Conservation (phyloP, 1,140 invertebrate genomes). For the Philaenus spumarius region DNA sequence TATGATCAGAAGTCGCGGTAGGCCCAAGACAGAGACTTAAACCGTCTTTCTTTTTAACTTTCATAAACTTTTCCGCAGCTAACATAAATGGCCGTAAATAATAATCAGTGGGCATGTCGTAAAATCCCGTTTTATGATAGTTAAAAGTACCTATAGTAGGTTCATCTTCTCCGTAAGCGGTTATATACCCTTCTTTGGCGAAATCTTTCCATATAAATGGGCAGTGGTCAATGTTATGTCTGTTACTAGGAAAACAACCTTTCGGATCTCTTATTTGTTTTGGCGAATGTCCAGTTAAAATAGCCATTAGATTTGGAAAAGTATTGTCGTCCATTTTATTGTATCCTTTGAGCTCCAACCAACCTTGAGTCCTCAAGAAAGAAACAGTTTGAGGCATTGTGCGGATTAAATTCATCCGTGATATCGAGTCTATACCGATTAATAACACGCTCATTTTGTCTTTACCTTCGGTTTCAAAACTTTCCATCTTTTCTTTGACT, state of each 20-base stretch:
- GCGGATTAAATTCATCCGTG: constrained; percentile 64
- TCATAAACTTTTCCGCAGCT: constrained; percentile 43
- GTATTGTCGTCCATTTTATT: constrained; percentile 72
- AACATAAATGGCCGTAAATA: constrained; percentile 69
- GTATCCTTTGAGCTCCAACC: constrained; percentile 50
- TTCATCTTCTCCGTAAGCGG: constrained; percentile 72
- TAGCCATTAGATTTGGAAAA: constrained; percentile 73
- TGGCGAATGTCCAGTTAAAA: constrained; percentile 57
- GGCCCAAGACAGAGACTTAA: constrained; percentile 30
- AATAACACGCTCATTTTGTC: constrained; percentile 46
- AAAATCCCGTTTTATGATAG: constrained; percentile 70
- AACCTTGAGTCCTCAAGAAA: constrained; percentile 53
- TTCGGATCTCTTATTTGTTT: constrained; percentile 38
- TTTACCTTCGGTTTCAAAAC: constrained; percentile 20
- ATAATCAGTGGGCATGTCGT: constrained; percentile 70
- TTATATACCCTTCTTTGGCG: constrained; percentile 61
- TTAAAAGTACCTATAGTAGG: constrained; percentile 72
- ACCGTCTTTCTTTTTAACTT: constrained; percentile 21
- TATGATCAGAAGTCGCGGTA: constrained; percentile 24
- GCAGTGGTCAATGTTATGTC: constrained; percentile 51
- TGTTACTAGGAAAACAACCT: constrained; percentile 43
- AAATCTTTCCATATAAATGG: constrained; percentile 75
- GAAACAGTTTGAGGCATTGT: constrained; percentile 65
- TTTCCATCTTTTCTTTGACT: constrained; percentile 15
- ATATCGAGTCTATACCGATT: constrained; percentile 81